Base-by-base conservation (phyloP, 1,140 invertebrate genomes). In the Contarinia nasturtii region DNA sequence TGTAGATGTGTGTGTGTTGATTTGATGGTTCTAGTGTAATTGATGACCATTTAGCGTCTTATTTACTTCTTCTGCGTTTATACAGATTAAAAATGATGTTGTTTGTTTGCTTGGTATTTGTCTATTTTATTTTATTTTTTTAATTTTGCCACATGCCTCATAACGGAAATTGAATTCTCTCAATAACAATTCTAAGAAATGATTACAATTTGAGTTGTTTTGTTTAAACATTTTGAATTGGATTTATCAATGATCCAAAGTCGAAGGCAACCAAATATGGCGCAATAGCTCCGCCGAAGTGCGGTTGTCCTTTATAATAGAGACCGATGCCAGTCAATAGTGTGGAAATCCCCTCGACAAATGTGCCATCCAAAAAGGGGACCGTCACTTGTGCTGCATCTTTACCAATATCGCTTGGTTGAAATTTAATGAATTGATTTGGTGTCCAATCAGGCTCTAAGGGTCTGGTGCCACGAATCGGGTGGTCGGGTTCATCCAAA, bases 291-390 rank as follows among this genome's bases (percentile, higher is more conserved):
- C 84, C 84, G 4, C 82, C 84, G 33, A 69, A 82, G 34, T 70
- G 67, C 2, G 49, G 45, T 19, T 64, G 61, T 8, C 81, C 80
- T 55, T 83, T 84, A 61, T 84, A 80, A 54, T 75, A 79, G 33
- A 88, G 60, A 7, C 83, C 82, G 2, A 78, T 73, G 0, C 82
- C 83, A 27, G 46, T 47, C n/a, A 55, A 46, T 11, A 52, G 51
- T 7, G 75, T 63, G 15, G 76, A 72, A n/a, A 68, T 57, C 2
- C 73, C 68, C 22, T 60, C 60, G 0, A 86, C 72, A 1, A 71
- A 62, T 58, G 86, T 83, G 45, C 74, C 69, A 54, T 87, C 85
- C 7, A 87, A 58, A 61, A 82, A 87, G 15, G 85, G 84, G 33
- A 88, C 71, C 0, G 82, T 86, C 45, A 75, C 83, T 44, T 44